Percentiles rank a stretch among this genome's conserved stretches.
phyloP scores from a whole-genome alignment of 2,888 invertebrate species.

The Drosophila demipolita region DNA sequence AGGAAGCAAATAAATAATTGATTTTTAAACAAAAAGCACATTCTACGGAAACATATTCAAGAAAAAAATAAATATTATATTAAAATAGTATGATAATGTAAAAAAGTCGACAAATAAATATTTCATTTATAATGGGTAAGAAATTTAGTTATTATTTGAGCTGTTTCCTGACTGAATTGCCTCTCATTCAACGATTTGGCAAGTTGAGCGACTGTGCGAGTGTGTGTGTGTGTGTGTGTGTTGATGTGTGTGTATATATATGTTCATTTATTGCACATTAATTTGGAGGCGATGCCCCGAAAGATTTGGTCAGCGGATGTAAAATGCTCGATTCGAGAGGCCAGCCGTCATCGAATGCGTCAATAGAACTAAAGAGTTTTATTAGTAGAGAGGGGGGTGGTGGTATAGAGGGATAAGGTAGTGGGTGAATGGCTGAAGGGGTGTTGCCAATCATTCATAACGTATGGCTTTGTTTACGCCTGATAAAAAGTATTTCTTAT shows the following conservation, averaged over 20 bases:
- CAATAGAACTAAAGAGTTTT: conserved; percentile 23
- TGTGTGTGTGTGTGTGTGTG: neutral
- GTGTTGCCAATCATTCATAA: conserved; percentile 41
- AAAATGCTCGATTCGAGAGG: conserved; percentile 17
- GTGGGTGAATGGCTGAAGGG: neutral
- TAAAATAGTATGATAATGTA: neutral
- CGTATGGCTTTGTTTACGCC: conserved; percentile 64
- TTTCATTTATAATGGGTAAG: neutral
- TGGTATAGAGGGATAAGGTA: neutral
- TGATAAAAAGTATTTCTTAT: conserved; percentile 40
- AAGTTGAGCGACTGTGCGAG: neutral
- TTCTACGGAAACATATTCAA: neutral
- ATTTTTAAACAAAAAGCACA: neutral
- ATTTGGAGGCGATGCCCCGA: conserved; percentile 1
- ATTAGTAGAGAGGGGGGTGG: neutral
- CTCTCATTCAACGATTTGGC: neutral
- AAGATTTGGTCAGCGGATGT: conserved; percentile 41
- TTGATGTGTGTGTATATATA: neutral
- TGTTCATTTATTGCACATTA: conserved; percentile 12
- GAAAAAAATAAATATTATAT: neutral
- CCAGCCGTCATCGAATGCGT: conserved; percentile 27
- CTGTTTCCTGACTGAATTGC: conserved; percentile 1
- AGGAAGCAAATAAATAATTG: neutral
- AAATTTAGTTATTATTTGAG: neutral
- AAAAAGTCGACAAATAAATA: neutral